Percentiles rank a stretch among this genome's conserved stretches.
phyloP scores from a whole-genome alignment of 2,888 invertebrate species.

The Melitaea athalia region DNA sequence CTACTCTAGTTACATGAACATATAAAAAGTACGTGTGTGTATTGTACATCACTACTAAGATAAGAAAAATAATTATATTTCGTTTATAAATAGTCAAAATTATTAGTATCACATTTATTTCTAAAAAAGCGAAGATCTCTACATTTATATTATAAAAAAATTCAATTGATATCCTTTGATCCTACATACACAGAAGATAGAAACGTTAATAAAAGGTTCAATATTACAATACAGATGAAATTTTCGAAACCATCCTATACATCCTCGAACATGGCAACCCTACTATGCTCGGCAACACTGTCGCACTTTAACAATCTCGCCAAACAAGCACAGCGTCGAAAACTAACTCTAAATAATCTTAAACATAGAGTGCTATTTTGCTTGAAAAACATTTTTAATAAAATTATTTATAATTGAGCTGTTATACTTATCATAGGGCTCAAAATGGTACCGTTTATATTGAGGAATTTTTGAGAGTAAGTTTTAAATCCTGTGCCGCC shows the following conservation, averaged over 20 bases:
- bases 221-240: not conserved
- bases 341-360: not conserved
- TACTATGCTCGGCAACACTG: not conserved
- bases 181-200: not conserved
- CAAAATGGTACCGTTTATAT: slow-evolving; percentile 36
- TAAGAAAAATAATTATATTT: too few species aligned
- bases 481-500: slow-evolving; percentile 23
- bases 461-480: slow-evolving; percentile 34
- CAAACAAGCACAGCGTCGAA: not conserved
- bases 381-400: slow-evolving; percentile 29
- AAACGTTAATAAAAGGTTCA: not conserved
- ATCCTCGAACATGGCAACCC: not conserved
- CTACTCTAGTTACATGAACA: too few species aligned
- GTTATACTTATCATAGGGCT: slow-evolving; percentile 38
- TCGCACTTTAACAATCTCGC: slow-evolving; percentile 4
- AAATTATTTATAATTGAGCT: slow-evolving; percentile 43
- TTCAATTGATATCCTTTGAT: too few species aligned
- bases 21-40: too few species aligned
- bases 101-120: not conserved
- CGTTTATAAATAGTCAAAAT: not conserved
- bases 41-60: too few species aligned
- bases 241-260: not conserved
- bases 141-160: too few species aligned
- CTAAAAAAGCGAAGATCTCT: too few species aligned
- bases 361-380: not conserved